Evolutionary conservation across 2,113 vertebrate genomes (phyloP), one percentile per base, ranked within the genome.

Genomic region (Micromys minutus): DNA sequence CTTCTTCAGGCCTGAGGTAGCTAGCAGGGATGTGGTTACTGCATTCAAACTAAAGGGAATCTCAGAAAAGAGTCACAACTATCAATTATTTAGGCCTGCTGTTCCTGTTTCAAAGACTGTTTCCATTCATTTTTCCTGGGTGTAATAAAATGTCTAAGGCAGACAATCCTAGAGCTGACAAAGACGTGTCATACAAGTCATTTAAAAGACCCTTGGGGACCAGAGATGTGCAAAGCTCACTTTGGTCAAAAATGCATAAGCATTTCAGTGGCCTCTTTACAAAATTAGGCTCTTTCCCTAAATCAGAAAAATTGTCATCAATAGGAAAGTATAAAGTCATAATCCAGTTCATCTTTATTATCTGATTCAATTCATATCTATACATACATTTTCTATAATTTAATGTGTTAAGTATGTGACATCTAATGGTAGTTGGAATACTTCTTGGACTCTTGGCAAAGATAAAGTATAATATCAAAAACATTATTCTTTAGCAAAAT

Each of bases 281-380:
- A 50, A 31, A 63, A 39, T 59, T 45, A 45, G 24, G 24, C 3
- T 72, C 59, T 42, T 83, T 59, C 11, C 36, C 11, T 29, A 59
- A 52, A 21, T 21, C 72, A 91, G 77, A 47, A 47, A 45, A 90
- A 61, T 36, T 0, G 59, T 1, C 69, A 86, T 45, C 65, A 39
- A 59, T 76, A 77, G 47, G 36, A 95, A 34, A 63, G 22, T 0
- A 0, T 16, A 15, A 91, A 57, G 52, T 88, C 26, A 52, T 34
- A 80, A 34, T n/a, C 26, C 26, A 86, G 75, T 59, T 72, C 34
- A 36, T 65, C 67, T 95, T 96, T 95, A 90, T 88, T 90, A 83
- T 83, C 86, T 89, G 45, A 76, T 42, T 59, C 59, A 86, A 80
- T 3, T 45, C 26, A 72, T 81, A 59, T 85, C 86, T 36, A 65